Evolutionary conservation across 2,888 invertebrate species (phyloP), one percentile per base, ranked within the genome.

Genomic region (Drosophila helvetica): DNA sequence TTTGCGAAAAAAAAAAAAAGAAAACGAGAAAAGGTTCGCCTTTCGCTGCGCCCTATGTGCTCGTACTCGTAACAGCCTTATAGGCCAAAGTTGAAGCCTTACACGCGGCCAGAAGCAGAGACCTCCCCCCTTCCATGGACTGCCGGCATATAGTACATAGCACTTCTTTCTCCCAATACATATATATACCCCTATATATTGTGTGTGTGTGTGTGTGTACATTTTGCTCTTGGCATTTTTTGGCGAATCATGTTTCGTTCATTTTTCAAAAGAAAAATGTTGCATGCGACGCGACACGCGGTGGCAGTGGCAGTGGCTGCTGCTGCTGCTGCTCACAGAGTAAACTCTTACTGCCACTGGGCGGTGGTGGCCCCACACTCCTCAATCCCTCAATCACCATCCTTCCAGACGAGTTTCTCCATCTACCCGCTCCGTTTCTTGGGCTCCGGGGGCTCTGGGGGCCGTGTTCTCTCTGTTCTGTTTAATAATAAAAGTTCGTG

Each of bases 251-350:
- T 84, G 79, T 80, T 89, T 80, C 75, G 78, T 89, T 90, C 90
- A 90, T 90, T 90, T 90, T 87, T 90, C 90, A 90, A 90, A 90
- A 82, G 80, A 86, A 86, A 84, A 84, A 84, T 80, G 83, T 87
- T 88, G 85, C 86, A 87, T 84, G 84, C 79, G 83, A 82, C 79
- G 67, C 58, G 52, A 66, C 46, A 67, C 67, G 67, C 58, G 67
- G 72, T 58, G 38, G 38, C 38, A 33, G 33, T 33, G 33, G 80
- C 79, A 74, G 76, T 57, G 57, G 82, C 79, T 77, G 88, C 85
- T 85, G 80, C 84, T 86, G 78, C 81, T 82, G 75, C 87, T 85
- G 85, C 87, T 82, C n/a, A 38, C 38, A 38, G 38, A 15, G 38
- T 38, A 38, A 38, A 86, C 79, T 67, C 65, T 46, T 61, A 62